Percentiles rank a stretch among this genome's conserved stretches.
phyloP scores from a whole-genome alignment of 2,113 vertebrate genomes.

The Trichechus manatus region DNA sequence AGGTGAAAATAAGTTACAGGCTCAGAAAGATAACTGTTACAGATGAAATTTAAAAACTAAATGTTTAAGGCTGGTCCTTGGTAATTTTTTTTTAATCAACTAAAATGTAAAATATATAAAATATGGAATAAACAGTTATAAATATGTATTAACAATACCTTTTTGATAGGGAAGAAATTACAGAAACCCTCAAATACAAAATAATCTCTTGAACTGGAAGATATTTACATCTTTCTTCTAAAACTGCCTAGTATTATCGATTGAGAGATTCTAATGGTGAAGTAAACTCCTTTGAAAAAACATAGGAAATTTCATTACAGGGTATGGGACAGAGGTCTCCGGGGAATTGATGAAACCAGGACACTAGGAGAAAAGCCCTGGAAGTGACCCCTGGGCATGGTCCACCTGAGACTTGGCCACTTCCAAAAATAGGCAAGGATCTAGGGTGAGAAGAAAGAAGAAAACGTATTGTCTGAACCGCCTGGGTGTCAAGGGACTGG shows the following conservation, averaged over 20 bases:
- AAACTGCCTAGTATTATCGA: slow-evolving; percentile 2
- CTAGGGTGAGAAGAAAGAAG: slow-evolving; percentile 52
- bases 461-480: slow-evolving; percentile 24
- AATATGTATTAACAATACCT: neutral
- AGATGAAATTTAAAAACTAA: slow-evolving; percentile 50
- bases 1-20: slow-evolving; percentile 35
- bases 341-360: slow-evolving; percentile 72
- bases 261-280: slow-evolving; percentile 25
- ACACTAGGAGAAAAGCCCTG: slow-evolving; percentile 55
- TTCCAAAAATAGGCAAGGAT: slow-evolving; percentile 73
- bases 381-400: slow-evolving; percentile 26
- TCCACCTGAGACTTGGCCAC: slow-evolving; percentile 46
- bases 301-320: slow-evolving; percentile 45
- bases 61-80: slow-evolving; percentile 12
- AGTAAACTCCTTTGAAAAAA: slow-evolving; percentile 28
- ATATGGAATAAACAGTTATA: slow-evolving; percentile 26
- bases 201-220: neutral
- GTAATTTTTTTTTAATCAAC: neutral
- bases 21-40: neutral
- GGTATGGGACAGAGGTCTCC: slow-evolving; percentile 17
- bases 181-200: slow-evolving; percentile 32
- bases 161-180: slow-evolving; percentile 47
- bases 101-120: slow-evolving; percentile 50
- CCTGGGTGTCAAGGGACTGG: neutral
- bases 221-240: slow-evolving; percentile 36